Percentiles rank a stretch among this genome's conserved stretches.
Conservation (phyloP, 2,888 invertebrate genomes). For the Pristionchus mayeri region DNA sequence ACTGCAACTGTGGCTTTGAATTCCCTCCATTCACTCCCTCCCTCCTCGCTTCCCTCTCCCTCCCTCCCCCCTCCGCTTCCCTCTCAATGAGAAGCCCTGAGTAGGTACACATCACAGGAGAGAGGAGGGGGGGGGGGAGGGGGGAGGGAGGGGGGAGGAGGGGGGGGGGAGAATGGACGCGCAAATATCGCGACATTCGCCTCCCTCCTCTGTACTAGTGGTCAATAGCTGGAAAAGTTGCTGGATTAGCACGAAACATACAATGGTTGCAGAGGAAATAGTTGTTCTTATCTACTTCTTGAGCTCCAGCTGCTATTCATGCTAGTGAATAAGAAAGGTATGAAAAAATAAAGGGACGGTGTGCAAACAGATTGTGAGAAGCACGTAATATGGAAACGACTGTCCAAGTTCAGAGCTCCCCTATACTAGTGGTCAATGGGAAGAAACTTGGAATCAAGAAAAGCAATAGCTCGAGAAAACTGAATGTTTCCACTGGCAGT, state of each 20-base stretch:
- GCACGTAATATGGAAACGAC: too few species aligned
- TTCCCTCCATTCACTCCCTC: background rate
- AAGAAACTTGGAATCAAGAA: too few species aligned
- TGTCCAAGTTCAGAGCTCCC: too few species aligned
- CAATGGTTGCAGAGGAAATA: too few species aligned
- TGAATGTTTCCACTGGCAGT: too few species aligned
- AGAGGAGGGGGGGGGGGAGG: background rate
- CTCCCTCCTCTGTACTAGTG: background rate
- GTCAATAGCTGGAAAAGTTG: background rate
- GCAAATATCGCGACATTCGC: slow-evolving; percentile 17
- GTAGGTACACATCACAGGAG: slow-evolving; percentile 27
- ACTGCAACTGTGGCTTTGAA: slow-evolving; percentile 15
- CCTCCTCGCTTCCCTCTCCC: background rate
- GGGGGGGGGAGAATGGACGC: background rate
- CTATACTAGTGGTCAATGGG: too few species aligned
- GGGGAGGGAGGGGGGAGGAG: background rate
- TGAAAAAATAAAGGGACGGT: too few species aligned
- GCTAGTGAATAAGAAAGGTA: too few species aligned
- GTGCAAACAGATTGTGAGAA: too few species aligned
- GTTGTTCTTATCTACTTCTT: too few species aligned
- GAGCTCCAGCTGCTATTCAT: too few species aligned
- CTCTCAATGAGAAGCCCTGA: slow-evolving; percentile 31
- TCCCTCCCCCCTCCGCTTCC: background rate
- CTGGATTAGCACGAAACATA: background rate
- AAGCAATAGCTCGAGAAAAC: too few species aligned